phyloP scores from a whole-genome alignment of 2,113 vertebrate species.

The Sturnus vulgaris region DNA sequence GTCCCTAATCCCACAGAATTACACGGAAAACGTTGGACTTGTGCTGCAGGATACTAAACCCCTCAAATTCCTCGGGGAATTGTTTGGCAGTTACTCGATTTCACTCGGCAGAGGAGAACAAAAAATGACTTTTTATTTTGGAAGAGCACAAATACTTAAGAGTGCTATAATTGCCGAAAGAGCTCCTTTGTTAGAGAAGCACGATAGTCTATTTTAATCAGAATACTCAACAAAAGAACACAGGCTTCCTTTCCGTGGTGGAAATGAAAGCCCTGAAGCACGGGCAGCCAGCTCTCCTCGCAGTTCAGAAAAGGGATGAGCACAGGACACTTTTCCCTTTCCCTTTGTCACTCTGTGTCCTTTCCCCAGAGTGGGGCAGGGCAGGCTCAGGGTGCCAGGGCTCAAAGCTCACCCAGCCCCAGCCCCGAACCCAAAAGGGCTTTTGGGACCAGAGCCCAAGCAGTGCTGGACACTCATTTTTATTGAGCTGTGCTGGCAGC shows the following conservation, averaged over 20 bases:
- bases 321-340: neutral
- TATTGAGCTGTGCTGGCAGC: neutral
- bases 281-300: neutral
- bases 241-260: neutral
- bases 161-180: neutral
- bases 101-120: neutral
- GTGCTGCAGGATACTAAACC: neutral
- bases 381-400: neutral
- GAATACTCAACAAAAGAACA: neutral
- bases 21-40: neutral
- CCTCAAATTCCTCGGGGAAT: neutral
- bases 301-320: no score
- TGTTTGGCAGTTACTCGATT: neutral
- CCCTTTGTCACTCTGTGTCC: no score
- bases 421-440: neutral
- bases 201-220: neutral
- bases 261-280: neutral
- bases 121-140: neutral
- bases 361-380: fast-evolving
- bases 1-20: neutral
- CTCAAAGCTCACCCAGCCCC: neutral
- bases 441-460: neutral
- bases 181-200: neutral
- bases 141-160: neutral
- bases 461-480: neutral